Evolutionary conservation across 2,888 invertebrate genomes (phyloP).

Genomic region (Leptopilina syphax): DNA sequence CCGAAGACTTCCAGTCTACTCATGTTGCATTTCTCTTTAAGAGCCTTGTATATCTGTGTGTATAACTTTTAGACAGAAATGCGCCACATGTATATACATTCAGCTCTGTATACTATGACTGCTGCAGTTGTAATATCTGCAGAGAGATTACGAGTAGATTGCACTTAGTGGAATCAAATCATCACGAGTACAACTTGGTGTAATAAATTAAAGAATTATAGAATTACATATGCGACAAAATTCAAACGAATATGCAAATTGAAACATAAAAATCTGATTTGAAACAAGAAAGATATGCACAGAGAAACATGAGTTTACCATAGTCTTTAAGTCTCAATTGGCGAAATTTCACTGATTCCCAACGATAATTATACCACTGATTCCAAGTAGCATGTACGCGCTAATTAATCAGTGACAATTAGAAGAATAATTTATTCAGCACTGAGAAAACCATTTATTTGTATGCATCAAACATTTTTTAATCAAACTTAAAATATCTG

Average conservation of each 20-base stretch:
- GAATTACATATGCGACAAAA: background rate
- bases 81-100: background rate
- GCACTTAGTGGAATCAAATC: slow-evolving; percentile 2
- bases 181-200: slow-evolving; percentile 1
- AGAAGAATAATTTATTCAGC: too few relatives aligned
- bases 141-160: slow-evolving; percentile 35
- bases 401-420: too few relatives aligned
- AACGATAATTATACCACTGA: too few relatives aligned
- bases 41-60: background rate
- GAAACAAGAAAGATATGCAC: too few relatives aligned
- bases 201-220: slow-evolving; percentile 1
- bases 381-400: too few relatives aligned
- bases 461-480: too few relatives aligned
- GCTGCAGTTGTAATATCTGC: slow-evolving; percentile 26
- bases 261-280: too few relatives aligned
- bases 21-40: background rate
- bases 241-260: background rate
- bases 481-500: too few relatives aligned
- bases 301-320: too few relatives aligned
- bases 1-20: slow-evolving; percentile 1
- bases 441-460: too few relatives aligned
- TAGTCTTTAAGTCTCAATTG: too few relatives aligned
- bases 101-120: background rate
- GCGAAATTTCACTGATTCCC: too few relatives aligned
- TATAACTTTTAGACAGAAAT: slow-evolving; percentile 6